Conservation (phyloP, 2,888 invertebrate species). For the Parnassius apollo region DNA sequence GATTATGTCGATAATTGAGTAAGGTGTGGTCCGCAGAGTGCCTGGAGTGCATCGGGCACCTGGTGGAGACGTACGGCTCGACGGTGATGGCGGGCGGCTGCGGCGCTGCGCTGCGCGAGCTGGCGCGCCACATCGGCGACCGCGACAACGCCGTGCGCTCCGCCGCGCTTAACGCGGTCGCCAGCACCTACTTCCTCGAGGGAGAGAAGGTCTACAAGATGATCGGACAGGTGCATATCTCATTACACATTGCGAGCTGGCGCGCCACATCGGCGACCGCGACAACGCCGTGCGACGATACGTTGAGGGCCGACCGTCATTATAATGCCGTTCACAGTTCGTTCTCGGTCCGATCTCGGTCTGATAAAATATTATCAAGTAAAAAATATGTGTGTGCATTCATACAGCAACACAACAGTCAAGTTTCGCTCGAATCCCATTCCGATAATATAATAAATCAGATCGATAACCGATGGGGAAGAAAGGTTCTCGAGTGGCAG, state of each 20-base stretch:
- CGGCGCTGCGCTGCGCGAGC: constrained; percentile 90
- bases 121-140: constrained; percentile 97
- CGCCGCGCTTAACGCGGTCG: constrained; percentile 96
- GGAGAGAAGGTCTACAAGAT: constrained; percentile 96
- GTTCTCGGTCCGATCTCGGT: too few species aligned
- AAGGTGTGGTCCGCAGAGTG: constrained; percentile 83
- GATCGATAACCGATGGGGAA: too few species aligned
- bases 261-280: constrained; percentile 96
- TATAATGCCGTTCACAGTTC: too few species aligned
- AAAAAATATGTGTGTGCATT: too few species aligned
- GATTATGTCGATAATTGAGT: too few species aligned
- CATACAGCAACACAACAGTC: too few species aligned
- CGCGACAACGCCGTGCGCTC: constrained; percentile 97
- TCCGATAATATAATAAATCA: too few species aligned
- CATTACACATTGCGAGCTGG: constrained; percentile 85
- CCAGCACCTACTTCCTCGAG: constrained; percentile 93
- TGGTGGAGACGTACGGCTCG: constrained; percentile 93
- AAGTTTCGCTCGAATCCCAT: too few species aligned
- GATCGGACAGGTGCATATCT: constrained; percentile 87
- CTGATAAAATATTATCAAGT: too few species aligned
- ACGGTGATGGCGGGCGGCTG: constrained; percentile 90
- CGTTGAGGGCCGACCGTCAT: too few species aligned
- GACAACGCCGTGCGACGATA: constrained; percentile 84
- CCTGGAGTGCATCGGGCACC: constrained; percentile 92
- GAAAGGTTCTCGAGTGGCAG: too few species aligned